Evolutionary conservation across 2,888 invertebrate genomes (phyloP).

Genomic region (Amorpha juglandis): DNA sequence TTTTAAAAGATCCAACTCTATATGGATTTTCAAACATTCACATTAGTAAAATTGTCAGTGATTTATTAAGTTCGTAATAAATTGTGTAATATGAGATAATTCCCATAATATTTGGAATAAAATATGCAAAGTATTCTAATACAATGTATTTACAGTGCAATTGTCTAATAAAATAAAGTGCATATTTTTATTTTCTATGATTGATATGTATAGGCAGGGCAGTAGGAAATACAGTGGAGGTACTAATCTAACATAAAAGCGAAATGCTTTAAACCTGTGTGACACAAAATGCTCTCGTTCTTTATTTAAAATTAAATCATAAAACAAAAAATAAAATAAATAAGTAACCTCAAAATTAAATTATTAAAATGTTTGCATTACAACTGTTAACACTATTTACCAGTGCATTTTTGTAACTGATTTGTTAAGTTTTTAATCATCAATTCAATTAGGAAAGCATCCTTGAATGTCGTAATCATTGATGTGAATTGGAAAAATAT

Average conservation of each 20-base stretch:
- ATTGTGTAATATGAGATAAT: neutral
- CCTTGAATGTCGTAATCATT: conserved; percentile 39
- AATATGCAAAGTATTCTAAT: neutral
- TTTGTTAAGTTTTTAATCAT: neutral
- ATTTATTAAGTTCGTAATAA: conserved; percentile 21
- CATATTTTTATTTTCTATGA: neutral
- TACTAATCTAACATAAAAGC: neutral
- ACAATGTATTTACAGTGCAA: conserved; percentile 1
- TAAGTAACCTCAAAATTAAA: neutral
- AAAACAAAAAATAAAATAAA: neutral
- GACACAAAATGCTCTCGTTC: neutral
- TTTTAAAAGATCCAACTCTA: neutral
- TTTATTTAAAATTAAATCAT: neutral
- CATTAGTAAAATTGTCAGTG: conserved; percentile 28
- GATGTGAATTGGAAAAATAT: conserved; percentile 40
- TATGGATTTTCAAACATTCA: neutral
- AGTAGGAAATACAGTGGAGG: neutral
- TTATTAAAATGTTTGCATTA: too few relatives aligned
- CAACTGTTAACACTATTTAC: too few relatives aligned
- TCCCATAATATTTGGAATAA: neutral
- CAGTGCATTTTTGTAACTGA: neutral
- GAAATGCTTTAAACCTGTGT: neutral
- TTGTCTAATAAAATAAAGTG: conserved; percentile 1
- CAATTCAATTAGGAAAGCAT: conserved; percentile 49
- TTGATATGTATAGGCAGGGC: neutral